A percentile compares a stretch with the other conserved stretches of the same genome.
These are phyloP conservation scores for Glaucomys volans DNA, from an alignment of 2,113 vertebrate species.

Conservation along the genomic window DNA sequence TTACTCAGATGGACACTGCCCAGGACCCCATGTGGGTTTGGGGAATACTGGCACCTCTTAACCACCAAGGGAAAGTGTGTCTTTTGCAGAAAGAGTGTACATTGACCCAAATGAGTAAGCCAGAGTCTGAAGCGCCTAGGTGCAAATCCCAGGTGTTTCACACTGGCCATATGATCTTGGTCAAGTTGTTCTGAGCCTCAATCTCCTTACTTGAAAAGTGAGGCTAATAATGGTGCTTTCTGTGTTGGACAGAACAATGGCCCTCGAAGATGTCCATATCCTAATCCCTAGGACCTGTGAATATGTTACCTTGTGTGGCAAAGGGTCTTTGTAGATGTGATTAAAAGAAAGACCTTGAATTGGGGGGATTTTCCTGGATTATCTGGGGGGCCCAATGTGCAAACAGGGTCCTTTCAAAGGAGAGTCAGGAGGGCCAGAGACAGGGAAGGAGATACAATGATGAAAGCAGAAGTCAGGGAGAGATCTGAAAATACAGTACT, in stretches of 20 bases:
- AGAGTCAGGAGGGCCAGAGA: background rate
- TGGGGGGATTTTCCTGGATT: background rate
- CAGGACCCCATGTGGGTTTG: background rate
- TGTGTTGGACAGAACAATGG: background rate
- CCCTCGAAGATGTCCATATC: background rate
- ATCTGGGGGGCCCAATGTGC: background rate
- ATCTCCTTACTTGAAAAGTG: background rate
- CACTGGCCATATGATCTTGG: background rate
- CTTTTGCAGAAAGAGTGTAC: background rate
- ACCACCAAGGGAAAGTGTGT: background rate
- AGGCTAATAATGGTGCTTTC: background rate
- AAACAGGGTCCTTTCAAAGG: background rate
- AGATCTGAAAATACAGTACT: accelerated
- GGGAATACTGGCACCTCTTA: background rate
- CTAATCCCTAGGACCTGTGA: background rate
- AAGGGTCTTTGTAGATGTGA: background rate
- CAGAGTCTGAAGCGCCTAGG: background rate
- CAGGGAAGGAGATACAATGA: background rate
- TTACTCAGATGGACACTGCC: too few species aligned
- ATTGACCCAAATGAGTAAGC: accelerated
- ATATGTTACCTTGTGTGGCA: background rate
- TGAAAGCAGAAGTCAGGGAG: background rate
- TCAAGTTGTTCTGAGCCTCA: background rate
- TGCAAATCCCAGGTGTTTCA: background rate
- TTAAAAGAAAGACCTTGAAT: background rate